Evolutionary conservation across 2,797 vertebrate species (phyloP), one percentile per base, ranked within the genome.

Genomic region (Rhodeus uyekii): DNA sequence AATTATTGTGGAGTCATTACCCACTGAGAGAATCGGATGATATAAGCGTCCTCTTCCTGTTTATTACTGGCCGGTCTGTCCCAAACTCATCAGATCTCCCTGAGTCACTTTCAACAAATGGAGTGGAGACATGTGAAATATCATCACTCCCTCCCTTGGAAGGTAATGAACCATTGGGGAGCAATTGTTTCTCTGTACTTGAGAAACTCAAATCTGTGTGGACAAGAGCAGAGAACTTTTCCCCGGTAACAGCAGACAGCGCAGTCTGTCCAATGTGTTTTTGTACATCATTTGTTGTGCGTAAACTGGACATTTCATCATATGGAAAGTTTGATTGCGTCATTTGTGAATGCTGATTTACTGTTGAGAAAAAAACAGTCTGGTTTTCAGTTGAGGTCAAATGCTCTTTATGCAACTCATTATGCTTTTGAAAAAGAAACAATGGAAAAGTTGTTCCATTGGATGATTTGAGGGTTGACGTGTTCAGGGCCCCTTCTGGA

Each of bases 11-110:
- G n/a, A 63, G 55, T 61, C 6, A 60, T 82, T 82, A 72, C 72
- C 65, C 76, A 74, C 24, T 76, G 29, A 83, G 55, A 60, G 46
- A 78, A 78, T 80, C 67, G 0, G 63, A 32, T 76, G 72, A 73
- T 38, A 29, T 48, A 22, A 79, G 60, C 36, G 5, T 46, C 19
- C 24, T 83, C 38, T 18, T 67, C 34, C 68, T 64, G 39, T 85
- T 79, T 73, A 74, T 75, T 72, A 82, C 58, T 44, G 27, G 72
- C 18, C 67, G 29, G 16, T 82, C 46, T 76, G 71, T 61, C 48
- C 73, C 34, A 8, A 77, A 65, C 39, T 68, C 48, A 73, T 36
- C 1, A 34, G 65, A 72, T 53, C 42, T 61, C 55, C 27, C 34
- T 10, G 61, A 53, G n/a, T 58, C 55, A 64, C 22, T 76, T 80